Base-by-base conservation (phyloP, 2,888 invertebrate species). In the Orchesella flavescens region DNA sequence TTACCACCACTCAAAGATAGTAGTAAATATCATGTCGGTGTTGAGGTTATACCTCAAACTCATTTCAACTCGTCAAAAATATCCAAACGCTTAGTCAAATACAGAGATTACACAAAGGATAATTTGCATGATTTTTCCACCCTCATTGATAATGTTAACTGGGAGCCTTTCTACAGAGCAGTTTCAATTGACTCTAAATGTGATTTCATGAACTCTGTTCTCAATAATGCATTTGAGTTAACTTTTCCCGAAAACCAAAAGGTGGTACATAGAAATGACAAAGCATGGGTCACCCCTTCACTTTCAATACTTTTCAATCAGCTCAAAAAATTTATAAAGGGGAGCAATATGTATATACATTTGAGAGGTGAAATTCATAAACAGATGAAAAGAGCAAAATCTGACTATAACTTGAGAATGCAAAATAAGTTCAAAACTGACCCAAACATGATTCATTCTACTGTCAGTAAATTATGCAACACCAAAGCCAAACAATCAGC, bases 181-280 rank as follows among this genome's bases (percentile, higher is more conserved):
- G 12, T 34, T 0, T 72, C 13, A 1, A 72, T 79, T 17, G 79
- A 79, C 23, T 34, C n/a, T 21, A 79, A 72, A 23, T 7, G n/a
- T 1, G 44, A 71, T 0, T 79, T 21, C 7, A 24, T 79, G 61
- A 65, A 63, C 9, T 4, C 34, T 0, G 21, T 63, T 0, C 19
- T 79, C 1, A 0, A 19, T n/a, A n/a, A n/a, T n/a, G n/a, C n/a
- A 0, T 72, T 71, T 72, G 71, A 63, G 1, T 10, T 53, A 1
- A n/a, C 63, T 12, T 79, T 72, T 55, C 79, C 79, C 1, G 21
- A 43, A 21, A 72, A 72, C 10, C 13, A 15, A 17, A 79, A 79
- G 53, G 34, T 15, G 13, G 63, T 69, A 1, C 53, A 53, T 0
- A 4, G 0, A 1, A 79, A 65, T 24, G 55, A 61, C 7, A 10